Conservation (phyloP, 2,113 vertebrate genomes). For the Tragelaphus buxtoni region DNA sequence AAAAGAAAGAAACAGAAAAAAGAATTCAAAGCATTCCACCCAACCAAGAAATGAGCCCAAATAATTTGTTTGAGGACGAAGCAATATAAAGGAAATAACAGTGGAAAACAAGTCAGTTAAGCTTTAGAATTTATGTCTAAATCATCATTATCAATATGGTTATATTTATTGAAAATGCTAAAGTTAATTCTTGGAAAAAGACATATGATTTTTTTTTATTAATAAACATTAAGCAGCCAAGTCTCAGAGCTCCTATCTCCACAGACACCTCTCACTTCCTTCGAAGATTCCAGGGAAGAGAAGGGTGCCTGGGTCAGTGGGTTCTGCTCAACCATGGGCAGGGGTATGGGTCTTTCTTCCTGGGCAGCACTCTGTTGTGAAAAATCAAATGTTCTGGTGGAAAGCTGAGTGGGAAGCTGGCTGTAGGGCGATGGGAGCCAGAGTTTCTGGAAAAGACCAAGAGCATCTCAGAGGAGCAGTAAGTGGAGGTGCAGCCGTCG, state of each 20-base stretch:
- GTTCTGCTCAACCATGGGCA: background rate
- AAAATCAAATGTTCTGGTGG: background rate
- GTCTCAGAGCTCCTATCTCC: background rate
- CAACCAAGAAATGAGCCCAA: background rate
- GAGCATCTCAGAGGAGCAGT: background rate
- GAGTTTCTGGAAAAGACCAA: background rate
- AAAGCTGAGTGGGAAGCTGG: background rate
- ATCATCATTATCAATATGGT: background rate
- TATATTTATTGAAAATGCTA: background rate
- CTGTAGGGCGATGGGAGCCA: accelerated
- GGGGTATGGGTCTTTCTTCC: background rate
- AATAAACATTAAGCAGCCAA: background rate
- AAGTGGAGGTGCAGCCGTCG: accelerated
- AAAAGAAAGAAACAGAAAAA: background rate
- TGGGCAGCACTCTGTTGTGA: background rate
- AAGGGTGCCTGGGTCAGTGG: background rate
- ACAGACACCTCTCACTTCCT: background rate
- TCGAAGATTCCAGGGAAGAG: background rate
- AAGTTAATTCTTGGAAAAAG: background rate
- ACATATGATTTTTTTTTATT: background rate
- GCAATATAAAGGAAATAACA: background rate
- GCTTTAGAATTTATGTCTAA: background rate
- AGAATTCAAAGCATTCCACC: background rate
- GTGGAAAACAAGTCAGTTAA: background rate
- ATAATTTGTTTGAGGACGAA: background rate